Percentiles rank a stretch among this genome's conserved stretches.
These are phyloP conservation scores for Cephalophus harveyi DNA, from an alignment of 2,113 vertebrate genomes.

Conservation along the genomic window DNA sequence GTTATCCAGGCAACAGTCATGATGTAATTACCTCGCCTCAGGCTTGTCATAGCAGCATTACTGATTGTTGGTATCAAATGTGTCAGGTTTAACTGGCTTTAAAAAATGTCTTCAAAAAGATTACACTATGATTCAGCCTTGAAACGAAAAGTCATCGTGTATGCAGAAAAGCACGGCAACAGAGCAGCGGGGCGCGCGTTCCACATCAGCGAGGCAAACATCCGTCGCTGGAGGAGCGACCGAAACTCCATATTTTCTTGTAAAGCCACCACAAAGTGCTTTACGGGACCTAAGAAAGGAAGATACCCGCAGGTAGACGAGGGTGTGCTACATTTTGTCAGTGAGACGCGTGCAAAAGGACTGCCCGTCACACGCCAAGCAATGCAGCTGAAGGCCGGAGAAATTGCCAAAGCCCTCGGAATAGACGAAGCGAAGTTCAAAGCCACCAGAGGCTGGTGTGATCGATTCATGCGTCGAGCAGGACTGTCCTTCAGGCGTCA, in stretches of 20 bases:
- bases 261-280: slow-evolving; percentile 29
- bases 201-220: not conserved
- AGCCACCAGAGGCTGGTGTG: not conserved
- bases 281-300: not conserved
- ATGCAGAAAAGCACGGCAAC: not conserved
- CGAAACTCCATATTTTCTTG: slow-evolving; percentile 18
- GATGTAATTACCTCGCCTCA: not conserved
- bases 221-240: not conserved
- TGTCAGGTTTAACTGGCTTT: slow-evolving; percentile 8
- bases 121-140: not conserved
- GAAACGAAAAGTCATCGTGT: not conserved
- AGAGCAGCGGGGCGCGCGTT: not conserved
- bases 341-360: not conserved
- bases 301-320: not conserved
- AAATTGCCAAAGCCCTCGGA: slow-evolving; percentile 34
- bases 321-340: not conserved
- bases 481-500: not conserved
- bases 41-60: not conserved
- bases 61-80: not conserved
- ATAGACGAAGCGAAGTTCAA: not conserved
- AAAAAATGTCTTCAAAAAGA: slow-evolving; percentile 32
- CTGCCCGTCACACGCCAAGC: not conserved
- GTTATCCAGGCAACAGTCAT: not conserved
- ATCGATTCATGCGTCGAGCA: not conserved
- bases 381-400: not conserved